Evolutionary conservation across 2,113 vertebrate genomes (phyloP).

Genomic region (Aythya baeri): DNA sequence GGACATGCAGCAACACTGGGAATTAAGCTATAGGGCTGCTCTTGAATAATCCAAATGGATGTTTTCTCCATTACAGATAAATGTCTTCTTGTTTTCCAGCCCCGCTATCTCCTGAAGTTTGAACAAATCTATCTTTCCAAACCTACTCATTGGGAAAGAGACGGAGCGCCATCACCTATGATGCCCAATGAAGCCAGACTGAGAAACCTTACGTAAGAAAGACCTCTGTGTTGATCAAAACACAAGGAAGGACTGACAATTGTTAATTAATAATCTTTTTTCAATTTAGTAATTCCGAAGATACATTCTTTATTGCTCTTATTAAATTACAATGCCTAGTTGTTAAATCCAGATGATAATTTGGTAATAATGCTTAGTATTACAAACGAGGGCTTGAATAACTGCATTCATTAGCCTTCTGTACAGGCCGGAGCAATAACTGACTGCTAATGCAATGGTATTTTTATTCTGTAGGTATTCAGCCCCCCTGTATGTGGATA

Average conservation of each 20-base stretch:
- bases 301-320: not conserved
- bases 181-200: constrained; percentile 98
- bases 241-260: not conserved
- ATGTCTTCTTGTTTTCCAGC: constrained; percentile 77
- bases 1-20: not conserved
- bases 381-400: not conserved
- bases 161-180: constrained; percentile 97
- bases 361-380: not conserved
- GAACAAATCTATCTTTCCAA: constrained; percentile 99
- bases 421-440: not conserved
- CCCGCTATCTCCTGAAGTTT: constrained; percentile 95
- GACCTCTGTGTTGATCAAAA: not conserved
- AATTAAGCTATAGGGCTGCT: not conserved
- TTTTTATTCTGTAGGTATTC: constrained; percentile 86
- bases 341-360: not conserved
- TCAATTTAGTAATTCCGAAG: not conserved
- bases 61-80: not conserved
- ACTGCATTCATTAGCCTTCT: not conserved
- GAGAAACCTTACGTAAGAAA: constrained; percentile 93
- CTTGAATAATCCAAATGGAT: not conserved
- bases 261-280: not conserved
- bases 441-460: not conserved
- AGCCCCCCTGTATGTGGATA: constrained; percentile 96
- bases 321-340: not conserved
- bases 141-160: constrained; percentile 98